Percentiles rank a stretch among this genome's conserved stretches.
These are phyloP conservation scores for Urocyon cinereoargenteus DNA, from an alignment of 2,797 vertebrate genomes.

Conservation along the genomic window DNA sequence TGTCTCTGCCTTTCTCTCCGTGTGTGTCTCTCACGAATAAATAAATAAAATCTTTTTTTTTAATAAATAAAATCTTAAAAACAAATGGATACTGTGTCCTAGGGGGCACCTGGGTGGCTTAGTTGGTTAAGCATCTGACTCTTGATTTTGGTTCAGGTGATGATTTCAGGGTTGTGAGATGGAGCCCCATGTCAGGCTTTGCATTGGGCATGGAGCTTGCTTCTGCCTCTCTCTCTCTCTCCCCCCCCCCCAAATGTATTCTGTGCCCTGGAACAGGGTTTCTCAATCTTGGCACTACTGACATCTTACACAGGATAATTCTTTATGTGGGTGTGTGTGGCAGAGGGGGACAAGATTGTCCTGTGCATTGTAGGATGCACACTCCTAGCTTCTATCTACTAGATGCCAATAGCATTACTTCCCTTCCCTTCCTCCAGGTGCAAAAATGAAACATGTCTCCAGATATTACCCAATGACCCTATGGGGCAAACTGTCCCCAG, in stretches of 20 bases:
- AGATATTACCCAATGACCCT: background rate
- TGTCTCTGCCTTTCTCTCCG: background rate
- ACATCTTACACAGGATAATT: conserved; percentile 5
- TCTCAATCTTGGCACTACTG: background rate
- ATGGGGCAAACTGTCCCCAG: background rate
- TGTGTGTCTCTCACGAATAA: no score
- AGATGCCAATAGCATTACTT: background rate
- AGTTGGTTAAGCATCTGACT: no score
- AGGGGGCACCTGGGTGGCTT: no score
- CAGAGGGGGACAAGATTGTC: background rate
- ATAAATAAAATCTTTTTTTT: no score
- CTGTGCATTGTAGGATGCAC: background rate
- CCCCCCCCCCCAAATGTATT: background rate
- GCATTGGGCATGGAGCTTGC: background rate
- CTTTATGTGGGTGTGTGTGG: background rate
- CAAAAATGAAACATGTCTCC: background rate
- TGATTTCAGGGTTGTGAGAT: no score
- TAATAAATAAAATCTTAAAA: no score
- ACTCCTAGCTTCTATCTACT: background rate
- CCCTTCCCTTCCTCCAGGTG: background rate
- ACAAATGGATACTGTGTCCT: no score
- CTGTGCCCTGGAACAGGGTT: conserved; percentile 6
- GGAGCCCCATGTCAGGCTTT: no score
- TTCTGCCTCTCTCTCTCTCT: background rate
- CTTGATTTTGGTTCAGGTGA: no score